A percentile compares a stretch with the other conserved stretches of the same genome.
Evolutionary conservation across 2,113 vertebrate genomes (phyloP).

Genomic region (Noctilio leporinus): DNA sequence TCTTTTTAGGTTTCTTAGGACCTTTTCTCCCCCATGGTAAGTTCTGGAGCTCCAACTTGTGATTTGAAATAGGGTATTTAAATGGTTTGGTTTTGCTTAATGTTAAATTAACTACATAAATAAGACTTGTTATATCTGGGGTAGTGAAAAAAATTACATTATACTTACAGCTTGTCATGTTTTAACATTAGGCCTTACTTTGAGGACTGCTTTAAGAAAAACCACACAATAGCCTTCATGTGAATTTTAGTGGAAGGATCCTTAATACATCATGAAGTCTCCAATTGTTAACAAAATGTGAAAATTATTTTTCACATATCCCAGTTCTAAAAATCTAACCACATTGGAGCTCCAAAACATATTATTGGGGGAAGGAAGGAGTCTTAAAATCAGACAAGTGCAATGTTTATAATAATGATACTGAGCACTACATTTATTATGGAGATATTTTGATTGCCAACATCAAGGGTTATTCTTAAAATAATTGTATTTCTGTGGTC

Average conservation of each 20-base stretch:
- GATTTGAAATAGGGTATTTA: slow-evolving; percentile 70
- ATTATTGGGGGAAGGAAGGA: slow-evolving; percentile 75
- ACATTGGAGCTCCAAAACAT: slow-evolving; percentile 79
- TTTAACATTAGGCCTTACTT: slow-evolving; percentile 27
- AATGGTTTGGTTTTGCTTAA: slow-evolving; percentile 71
- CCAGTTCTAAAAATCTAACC: slow-evolving; percentile 58
- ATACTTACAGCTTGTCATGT: slow-evolving; percentile 49
- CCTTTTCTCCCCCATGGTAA: slow-evolving; percentile 78
- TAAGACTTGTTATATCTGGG: slow-evolving; percentile 42
- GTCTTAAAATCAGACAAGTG: slow-evolving; percentile 30
- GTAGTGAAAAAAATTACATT: slow-evolving; percentile 50
- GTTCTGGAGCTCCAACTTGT: slow-evolving; percentile 80
- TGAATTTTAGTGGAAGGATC: slow-evolving; percentile 35
- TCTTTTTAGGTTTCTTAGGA: slow-evolving; percentile 77
- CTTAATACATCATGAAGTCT: slow-evolving; percentile 1
- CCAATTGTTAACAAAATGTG: background rate
- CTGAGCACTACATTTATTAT: background rate
- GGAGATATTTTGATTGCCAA: slow-evolving; percentile 10
- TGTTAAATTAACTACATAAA: slow-evolving; percentile 23
- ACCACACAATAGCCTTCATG: background rate
- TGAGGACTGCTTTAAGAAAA: background rate
- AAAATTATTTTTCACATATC: slow-evolving; percentile 58
- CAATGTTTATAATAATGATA: background rate
- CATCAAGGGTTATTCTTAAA: background rate
- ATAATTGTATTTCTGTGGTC: background rate